Evolutionary conservation across 2,113 vertebrate species (phyloP), one percentile per base, ranked within the genome.

Genomic region (Leptobrachium ailaonicum): DNA sequence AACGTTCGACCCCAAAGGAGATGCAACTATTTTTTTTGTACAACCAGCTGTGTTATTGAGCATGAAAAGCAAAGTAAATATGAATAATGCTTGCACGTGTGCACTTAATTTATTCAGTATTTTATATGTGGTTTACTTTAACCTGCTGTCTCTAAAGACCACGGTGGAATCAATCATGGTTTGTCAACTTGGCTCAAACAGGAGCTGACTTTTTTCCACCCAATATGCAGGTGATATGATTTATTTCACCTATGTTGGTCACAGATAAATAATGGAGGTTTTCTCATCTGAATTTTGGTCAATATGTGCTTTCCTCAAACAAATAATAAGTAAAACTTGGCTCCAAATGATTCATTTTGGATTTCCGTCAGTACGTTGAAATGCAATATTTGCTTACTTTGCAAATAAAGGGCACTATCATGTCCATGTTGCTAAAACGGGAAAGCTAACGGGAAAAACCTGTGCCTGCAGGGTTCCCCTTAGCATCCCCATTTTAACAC

Each of bases 1-100:
- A 90, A 86, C 87, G 84, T 80, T 85, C 42, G 3, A 89, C 53
- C 54, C 47, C 70, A 72, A 72, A 72, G 50, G 47, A 54, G 50
- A 20, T 72, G 54, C 32, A 13, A 70, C 68, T 45, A 47, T 45
- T 70, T 47, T 70, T 71, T 11, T 71, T 83, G 88, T 91, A 84
- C 81, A 66, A 88, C 90, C 89, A 92, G 90, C 89, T 92, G 90
- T 87, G 86, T 87, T 89, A 90, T 89, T 87, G 87, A 88, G 89
- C 87, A 90, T 88, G 87, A 85, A 78, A 73, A 84, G 85, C 84
- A 89, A 86, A 45, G 66, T 82, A 83, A 85, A 75, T 81, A 89
- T 86, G 88, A 90, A 91, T 90, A 90, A 90, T 87, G 84, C 87
- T 86, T 87, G 73, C 82, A 89, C 90, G 87, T 89, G 83, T 90